Conservation (phyloP, 2,797 vertebrate species). For the Salarias fasciatus region DNA sequence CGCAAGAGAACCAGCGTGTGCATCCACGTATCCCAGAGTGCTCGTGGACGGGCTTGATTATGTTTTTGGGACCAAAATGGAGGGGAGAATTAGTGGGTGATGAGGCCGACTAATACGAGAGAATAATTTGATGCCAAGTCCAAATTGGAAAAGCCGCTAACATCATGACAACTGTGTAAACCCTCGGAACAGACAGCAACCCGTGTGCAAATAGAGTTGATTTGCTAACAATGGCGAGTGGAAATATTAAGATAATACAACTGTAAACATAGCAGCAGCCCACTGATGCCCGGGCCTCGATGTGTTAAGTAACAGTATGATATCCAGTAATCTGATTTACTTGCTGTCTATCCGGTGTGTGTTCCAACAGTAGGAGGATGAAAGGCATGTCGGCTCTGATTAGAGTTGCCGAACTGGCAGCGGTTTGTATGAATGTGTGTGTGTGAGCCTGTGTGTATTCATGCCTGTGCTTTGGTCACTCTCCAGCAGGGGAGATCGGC, state of each 20-base stretch:
- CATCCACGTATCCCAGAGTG: conserved; percentile 24
- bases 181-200: conserved; percentile 2
- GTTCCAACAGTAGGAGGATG: conserved; percentile 72
- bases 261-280: conserved; percentile 23
- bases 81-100: conserved; percentile 46
- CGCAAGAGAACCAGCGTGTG: not conserved
- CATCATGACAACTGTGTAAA: conserved; percentile 46
- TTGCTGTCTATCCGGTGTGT: conserved; percentile 47
- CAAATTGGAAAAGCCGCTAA: conserved; percentile 41
- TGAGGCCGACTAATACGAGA: conserved; percentile 48
- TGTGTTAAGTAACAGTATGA: conserved; percentile 48
- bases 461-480: conserved; percentile 68
- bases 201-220: conserved; percentile 29
- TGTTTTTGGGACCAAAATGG: conserved; percentile 49
- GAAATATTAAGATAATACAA: conserved; percentile 36
- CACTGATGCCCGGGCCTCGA: conserved; percentile 39
- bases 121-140: conserved; percentile 48
- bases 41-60: conserved; percentile 24
- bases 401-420: conserved; percentile 63
- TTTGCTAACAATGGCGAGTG: conserved; percentile 24
- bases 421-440: conserved; percentile 10
- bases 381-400: conserved; percentile 70
- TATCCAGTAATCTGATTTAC: conserved; percentile 67
- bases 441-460: conserved; percentile 34
- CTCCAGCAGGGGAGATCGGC: conserved; percentile 61